Evolutionary conservation across 2,797 vertebrate genomes (phyloP), one percentile per base, ranked within the genome.

Genomic region (Pseudotriccus pelzelni): DNA sequence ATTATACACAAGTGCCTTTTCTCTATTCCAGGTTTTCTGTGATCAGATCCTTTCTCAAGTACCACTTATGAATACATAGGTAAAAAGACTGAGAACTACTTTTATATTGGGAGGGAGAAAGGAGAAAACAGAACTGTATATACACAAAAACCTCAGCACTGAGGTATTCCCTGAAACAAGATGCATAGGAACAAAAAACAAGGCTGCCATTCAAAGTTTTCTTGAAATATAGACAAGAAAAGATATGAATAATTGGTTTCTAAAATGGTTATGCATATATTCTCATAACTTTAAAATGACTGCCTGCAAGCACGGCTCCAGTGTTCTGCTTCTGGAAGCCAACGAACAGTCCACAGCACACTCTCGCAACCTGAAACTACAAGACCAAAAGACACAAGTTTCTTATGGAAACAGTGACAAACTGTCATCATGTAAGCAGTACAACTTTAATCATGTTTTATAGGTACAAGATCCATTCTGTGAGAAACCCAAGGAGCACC

Each of bases 401-500:
- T 68, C 76, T 58, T 27, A 89, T 69, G 94, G 94, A 96, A 96
- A 96, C 14, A 72, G 58, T 89, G 92, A 96, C 74, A 70, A 89
- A 87, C 87, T 93, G 84, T 84, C 92, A 93, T 74, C 90, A 77
- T 3, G 19, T 82, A 95, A 90, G 58, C n/a, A 68, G 56, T 43
- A 80, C 43, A 77, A 85, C 36, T 85, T 90, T 19, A 96, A 94
- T 93, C 88, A 79, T 14, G 23, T 79, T 96, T 96, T 87, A 92
- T 82, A 90, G 81, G 78, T 72, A 89, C 10, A 9, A 75, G 76
- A 90, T 43, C 53, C 22, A 70, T 49, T 93, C 75, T 62, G 47
- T 49, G 30, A 66, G 58, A 93, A 90, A 88, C 81, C 85, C 74
- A 84, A 84, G 47, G 12, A 94, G 73, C 12, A 93, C 90, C 55